phyloP scores from a whole-genome alignment of 2,797 vertebrate species.

The Esox lucius region DNA sequence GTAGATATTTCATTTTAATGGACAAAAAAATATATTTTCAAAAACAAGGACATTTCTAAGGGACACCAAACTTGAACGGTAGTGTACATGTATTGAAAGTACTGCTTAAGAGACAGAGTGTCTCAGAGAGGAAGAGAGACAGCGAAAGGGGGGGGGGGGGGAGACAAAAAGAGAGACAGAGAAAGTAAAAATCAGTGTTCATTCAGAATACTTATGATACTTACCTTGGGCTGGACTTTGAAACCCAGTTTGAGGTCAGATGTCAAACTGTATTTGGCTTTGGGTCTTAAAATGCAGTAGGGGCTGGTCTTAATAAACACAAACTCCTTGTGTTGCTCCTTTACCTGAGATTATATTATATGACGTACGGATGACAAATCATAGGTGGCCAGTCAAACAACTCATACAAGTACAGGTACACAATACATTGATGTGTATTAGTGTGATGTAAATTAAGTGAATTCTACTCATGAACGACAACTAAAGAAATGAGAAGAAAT shows the following conservation, averaged over 20 bases:
- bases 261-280: slow-evolving; percentile 22
- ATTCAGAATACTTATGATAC: neutral
- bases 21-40: no score
- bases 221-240: slow-evolving; percentile 33
- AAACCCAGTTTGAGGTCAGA: neutral
- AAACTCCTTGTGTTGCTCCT: slow-evolving; percentile 21
- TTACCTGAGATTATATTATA: slow-evolving; percentile 20
- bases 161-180: neutral
- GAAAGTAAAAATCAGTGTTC: neutral
- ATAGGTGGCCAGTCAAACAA: neutral
- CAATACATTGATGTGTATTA: no score
- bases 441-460: neutral
- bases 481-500: neutral
- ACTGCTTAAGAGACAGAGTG: no score
- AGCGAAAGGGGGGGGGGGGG: no score
- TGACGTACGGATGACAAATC: neutral
- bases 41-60: no score
- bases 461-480: neutral
- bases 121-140: neutral
- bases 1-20: no score
- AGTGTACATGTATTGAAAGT: no score
- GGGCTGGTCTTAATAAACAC: slow-evolving; percentile 28
- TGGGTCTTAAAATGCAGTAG: slow-evolving; percentile 25
- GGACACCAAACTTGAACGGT: no score
- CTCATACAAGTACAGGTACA: no score